A percentile compares a stretch with the other conserved stretches of the same genome.
phyloP scores from a whole-genome alignment of 92 coral and sea anemone genomes.

The Phymanthus crucifer region DNA sequence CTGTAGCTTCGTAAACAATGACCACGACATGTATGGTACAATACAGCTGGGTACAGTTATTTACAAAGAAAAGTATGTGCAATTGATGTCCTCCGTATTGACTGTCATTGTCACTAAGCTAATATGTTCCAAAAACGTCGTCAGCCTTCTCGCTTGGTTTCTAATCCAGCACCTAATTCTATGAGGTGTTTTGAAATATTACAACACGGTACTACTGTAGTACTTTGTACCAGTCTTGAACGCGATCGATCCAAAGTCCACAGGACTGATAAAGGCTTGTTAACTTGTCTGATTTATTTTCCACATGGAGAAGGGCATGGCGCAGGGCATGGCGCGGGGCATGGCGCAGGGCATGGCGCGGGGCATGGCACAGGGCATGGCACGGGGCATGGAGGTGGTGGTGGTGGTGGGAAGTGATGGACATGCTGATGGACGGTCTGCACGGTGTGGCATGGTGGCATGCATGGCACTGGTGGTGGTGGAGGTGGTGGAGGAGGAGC shows the following conservation, averaged over 20 bases:
- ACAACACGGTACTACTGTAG: conserved; percentile 25
- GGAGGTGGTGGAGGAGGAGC: conserved; percentile 78
- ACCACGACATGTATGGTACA: conserved; percentile 7
- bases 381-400: conserved; percentile 79
- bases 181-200: conserved; percentile 21
- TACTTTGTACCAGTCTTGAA: conserved; percentile 32
- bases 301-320: conserved; percentile 61
- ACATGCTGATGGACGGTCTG: conserved; percentile 69
- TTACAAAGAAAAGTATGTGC: conserved; percentile 34
- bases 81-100: conserved; percentile 11
- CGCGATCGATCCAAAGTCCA: conserved; percentile 39
- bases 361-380: conserved; percentile 82
- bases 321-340: conserved; percentile 73
- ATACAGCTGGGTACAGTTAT: conserved; percentile 30
- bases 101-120: conserved; percentile 35
- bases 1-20: conserved; percentile 22
- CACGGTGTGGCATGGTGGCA: conserved; percentile 67
- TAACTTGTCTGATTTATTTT: conserved; percentile 21
- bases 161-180: conserved; percentile 36
- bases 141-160: conserved; percentile 25
- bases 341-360: conserved; percentile 70
- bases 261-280: conserved; percentile 24
- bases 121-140: conserved; percentile 16
- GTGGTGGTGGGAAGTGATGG: conserved; percentile 88
- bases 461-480: conserved; percentile 81